Evolutionary conservation across 2,797 vertebrate genomes (phyloP), one percentile per base, ranked within the genome.

Genomic region (Alectoris magna): DNA sequence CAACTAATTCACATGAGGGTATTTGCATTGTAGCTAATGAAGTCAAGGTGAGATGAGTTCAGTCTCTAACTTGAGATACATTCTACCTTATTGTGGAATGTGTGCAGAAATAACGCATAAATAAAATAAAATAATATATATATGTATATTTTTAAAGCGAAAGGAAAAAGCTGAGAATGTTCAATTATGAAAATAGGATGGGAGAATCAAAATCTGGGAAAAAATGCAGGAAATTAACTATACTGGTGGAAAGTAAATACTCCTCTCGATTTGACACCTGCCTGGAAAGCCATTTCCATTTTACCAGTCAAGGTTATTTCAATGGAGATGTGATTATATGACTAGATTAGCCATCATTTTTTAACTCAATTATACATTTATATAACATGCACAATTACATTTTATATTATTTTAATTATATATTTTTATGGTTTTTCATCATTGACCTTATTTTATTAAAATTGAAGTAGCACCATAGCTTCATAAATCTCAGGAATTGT

Each of bases 401-500:
- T 87, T 95, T 79, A 71, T 82, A 56, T 70, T 76, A 90, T 78
- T 81, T 62, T 69, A 88, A 87, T 91, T 90, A 76, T 44, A 80
- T 79, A 2, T 7, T 84, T 88, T 80, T 41, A 44, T 70, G 76
- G 74, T 85, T 89, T 83, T 82, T 88, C 90, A 44, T 90, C 43
- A 77, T 15, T 92, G 34, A 55, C 16, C 90, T 14, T 83, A 80
- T 83, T 87, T 92, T 77, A 73, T 92, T 79, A 83, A 82, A 94
- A 94, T 49, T 77, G 53, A 91, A 80, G 27, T 27, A 85, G 58
- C 85, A 49, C 6, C 31, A 74, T 11, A 68, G 53, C 75, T 95
- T 92, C 75, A 87, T 95, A 94, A 95, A 89, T 93, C 82, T 92
- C 41, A 53, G n/a, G 62, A 92, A 71, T 49, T 68, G 34, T 68